Percentiles rank a stretch among this genome's conserved stretches.
Evolutionary conservation across 1,140 invertebrate species (phyloP).

Genomic region (Euschistus heros): DNA sequence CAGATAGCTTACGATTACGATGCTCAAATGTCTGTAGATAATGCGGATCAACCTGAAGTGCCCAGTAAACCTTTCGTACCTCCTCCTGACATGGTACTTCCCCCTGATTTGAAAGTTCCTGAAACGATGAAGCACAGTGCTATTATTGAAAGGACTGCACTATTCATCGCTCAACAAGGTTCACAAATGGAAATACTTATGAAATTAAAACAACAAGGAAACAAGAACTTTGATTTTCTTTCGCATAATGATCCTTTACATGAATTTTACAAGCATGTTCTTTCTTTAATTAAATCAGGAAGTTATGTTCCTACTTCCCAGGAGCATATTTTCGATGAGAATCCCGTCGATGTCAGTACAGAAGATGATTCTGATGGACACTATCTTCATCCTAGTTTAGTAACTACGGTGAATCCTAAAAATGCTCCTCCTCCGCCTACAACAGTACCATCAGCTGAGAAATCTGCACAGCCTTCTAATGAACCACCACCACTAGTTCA

Average conservation of each 20-base stretch:
- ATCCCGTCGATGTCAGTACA: constrained; percentile 7
- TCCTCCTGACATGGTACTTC: constrained; percentile 57
- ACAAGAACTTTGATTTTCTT: constrained; percentile 88
- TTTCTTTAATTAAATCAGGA: constrained; percentile 68
- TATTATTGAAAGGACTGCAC: constrained; percentile 93
- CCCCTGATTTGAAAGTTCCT: constrained; percentile 67
- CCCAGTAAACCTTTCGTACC: constrained; percentile 63
- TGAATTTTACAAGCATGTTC: constrained; percentile 80
- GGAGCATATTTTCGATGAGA: constrained; percentile 17
- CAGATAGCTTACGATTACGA: constrained; percentile 73
- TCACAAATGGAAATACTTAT: constrained; percentile 97
- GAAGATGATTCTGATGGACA: constrained; percentile 37
- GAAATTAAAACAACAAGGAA: constrained; percentile 91
- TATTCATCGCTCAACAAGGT: constrained; percentile 86
- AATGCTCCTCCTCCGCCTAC: constrained; percentile 4
- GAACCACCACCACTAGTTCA: constrained; percentile 64
- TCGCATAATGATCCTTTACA: constrained; percentile 74
- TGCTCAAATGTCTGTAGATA: constrained; percentile 33
- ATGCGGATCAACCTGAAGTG: constrained; percentile 38
- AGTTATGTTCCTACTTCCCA: constrained; percentile 43
- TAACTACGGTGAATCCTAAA: constrained; percentile 37
- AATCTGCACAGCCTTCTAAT: neutral
- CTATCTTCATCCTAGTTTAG: constrained; percentile 73
- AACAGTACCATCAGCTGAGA: constrained; percentile 6
- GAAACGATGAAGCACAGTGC: constrained; percentile 80